These are phyloP conservation scores for Sarotherodon lohbergeri DNA, from an alignment of 2,113 vertebrate genomes.

Conservation along the genomic window DNA sequence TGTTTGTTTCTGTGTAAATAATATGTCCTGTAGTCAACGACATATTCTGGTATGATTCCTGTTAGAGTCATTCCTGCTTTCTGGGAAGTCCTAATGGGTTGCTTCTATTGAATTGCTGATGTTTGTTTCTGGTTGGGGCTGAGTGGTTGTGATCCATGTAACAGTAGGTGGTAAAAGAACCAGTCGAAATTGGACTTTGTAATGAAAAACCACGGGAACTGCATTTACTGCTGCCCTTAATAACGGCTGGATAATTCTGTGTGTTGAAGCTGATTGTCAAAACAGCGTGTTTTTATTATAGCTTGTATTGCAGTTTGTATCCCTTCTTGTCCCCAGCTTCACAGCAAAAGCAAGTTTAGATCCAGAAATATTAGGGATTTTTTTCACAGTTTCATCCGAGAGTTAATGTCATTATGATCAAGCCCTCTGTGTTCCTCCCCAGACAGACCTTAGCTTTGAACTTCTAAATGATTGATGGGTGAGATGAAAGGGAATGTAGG, in stretches of 20 bases:
- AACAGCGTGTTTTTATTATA: not conserved
- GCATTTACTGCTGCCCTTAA: not conserved
- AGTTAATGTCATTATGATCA: slow-evolving; percentile 56
- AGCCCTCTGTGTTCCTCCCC: slow-evolving; percentile 11
- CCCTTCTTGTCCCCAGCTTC: not conserved
- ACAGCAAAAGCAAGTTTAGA: not conserved
- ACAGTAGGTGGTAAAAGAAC: not conserved
- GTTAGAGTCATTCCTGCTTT: not conserved
- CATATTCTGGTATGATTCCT: slow-evolving; percentile 9
- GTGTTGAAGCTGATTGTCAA: not conserved
- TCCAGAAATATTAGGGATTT: not conserved
- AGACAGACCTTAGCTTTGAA: slow-evolving; percentile 63
- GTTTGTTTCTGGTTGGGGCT: not conserved
- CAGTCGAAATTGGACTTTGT: not conserved
- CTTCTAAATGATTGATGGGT: slow-evolving; percentile 65
- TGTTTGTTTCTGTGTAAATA: not conserved
- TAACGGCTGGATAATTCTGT: not conserved
- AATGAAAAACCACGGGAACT: slow-evolving; percentile 1
- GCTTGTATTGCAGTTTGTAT: not conserved
- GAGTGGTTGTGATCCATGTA: not conserved
- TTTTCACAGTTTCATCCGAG: slow-evolving; percentile 15
- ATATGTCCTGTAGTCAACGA: not conserved
- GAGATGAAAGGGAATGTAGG: slow-evolving; percentile 67
- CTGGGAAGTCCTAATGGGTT: not conserved
- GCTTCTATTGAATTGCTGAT: slow-evolving; percentile 3